phyloP scores from a whole-genome alignment of 2,113 vertebrate species.

The Esox niger region DNA sequence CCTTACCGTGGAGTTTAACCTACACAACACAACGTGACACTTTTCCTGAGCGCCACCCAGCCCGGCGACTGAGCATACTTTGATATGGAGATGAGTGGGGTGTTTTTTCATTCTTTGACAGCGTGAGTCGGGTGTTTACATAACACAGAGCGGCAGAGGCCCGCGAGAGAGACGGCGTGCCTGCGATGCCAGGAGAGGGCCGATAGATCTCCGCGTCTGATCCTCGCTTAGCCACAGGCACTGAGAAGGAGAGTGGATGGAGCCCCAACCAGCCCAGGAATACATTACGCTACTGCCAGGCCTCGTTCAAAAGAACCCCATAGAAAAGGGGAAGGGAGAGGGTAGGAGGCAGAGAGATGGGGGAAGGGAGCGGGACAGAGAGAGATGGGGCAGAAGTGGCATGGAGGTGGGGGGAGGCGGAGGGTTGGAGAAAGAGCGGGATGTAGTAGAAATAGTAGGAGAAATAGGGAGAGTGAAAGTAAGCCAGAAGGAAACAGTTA shows the following conservation, averaged over 20 bases:
- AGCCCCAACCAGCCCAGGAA: conserved; percentile 45
- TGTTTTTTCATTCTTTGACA: conserved; percentile 78
- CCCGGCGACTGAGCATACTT: conserved; percentile 67
- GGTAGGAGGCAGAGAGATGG: background rate
- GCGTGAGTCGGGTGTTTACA: conserved; percentile 72
- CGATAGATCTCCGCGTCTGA: conserved; percentile 81
- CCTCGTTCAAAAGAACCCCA: conserved; percentile 16
- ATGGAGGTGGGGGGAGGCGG: too few relatives aligned
- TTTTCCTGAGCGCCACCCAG: conserved; percentile 48
- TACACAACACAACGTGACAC: conserved; percentile 72
- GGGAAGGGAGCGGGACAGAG: background rate
- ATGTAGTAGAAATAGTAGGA: too few relatives aligned
- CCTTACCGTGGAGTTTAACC: conserved; percentile 75
- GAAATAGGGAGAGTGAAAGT: background rate
- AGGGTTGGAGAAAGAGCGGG: too few relatives aligned
- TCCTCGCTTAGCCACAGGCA: conserved; percentile 76
- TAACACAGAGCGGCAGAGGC: conserved; percentile 67
- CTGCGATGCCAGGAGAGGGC: conserved; percentile 76
- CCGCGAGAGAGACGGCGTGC: conserved; percentile 59
- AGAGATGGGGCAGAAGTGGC: too few relatives aligned
- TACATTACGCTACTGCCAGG: conserved; percentile 52
- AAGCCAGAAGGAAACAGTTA: background rate
- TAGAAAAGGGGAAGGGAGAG: too few relatives aligned
- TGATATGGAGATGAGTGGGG: conserved; percentile 82
- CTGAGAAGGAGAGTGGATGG: conserved; percentile 48